Evolutionary conservation across 2,888 invertebrate genomes (phyloP), one percentile per base, ranked within the genome.

Genomic region (Therioaphis trifolii): DNA sequence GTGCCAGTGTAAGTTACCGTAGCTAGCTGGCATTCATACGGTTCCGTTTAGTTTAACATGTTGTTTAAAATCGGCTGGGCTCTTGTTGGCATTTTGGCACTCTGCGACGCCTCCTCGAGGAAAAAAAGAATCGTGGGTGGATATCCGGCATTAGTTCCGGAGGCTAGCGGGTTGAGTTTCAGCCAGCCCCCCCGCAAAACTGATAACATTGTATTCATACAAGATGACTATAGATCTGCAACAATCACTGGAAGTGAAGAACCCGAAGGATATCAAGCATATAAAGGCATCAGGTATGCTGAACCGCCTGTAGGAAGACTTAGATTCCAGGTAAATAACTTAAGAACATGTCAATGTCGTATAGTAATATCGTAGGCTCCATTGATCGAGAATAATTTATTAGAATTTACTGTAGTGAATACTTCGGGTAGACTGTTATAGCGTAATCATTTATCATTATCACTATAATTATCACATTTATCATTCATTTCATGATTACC

Each of bases 221-320:
- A 92, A 86, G 91, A 91, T 86, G 91, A 91, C 84, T 92, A 92
- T 61, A 91, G 90, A 66, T 91, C 92, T 86, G 92, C 93, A 21
- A 82, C 79, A 14, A 84, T 86, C 24, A 77, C 84, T 24, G 86
- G 86, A 4, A 75, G 76, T 46, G 46, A 79, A 68, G 94, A 21
- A 88, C 90, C 84, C 90, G 92, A 86, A 4, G 91, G 91, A 86
- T 92, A 93, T 87, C 94, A 94, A 86, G 91, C 92, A 35, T 95
- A 95, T 87, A 90, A 92, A 84, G 95, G 95, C 2, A 91, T 95
- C 85, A 91, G 93, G 88, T 95, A 91, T 87, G 93, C 91, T 0
- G 89, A 92, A 85, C 90, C 93, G 0, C 93, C 93, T 0, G 88
- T 89, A 11, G 91, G 91, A 4, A 87, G 88, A n/a, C 88, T 91